Conservation (phyloP, 2,113 vertebrate species). For the Pyxicephalus adspersus region DNA sequence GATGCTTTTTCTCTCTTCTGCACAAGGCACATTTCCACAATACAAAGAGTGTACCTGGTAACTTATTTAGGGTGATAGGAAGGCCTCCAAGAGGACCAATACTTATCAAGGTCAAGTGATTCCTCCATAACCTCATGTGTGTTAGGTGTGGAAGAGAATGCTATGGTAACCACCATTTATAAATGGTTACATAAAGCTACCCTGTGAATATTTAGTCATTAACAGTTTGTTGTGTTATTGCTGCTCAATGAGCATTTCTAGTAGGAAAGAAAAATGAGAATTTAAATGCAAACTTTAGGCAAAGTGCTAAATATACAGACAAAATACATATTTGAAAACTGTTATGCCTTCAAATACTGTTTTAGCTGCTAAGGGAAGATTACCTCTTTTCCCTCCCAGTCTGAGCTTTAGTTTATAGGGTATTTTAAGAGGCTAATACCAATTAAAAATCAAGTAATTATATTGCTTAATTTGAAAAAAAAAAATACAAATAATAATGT, state of each 20-base stretch:
- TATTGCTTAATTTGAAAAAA: no score
- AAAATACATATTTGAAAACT: no score
- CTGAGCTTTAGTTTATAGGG: no score
- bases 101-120: slow-evolving; percentile 34
- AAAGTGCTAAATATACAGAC: no score
- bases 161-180: background rate
- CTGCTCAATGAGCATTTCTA: background rate
- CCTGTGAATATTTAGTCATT: background rate
- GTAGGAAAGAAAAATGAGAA: background rate
- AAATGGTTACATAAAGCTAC: background rate
- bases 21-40: background rate
- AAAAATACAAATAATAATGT: no score
- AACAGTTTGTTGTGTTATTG: background rate
- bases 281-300: background rate
- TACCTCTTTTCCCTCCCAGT: no score
- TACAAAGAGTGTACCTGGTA: slow-evolving; percentile 11
- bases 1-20: background rate
- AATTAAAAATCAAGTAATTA: no score
- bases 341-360: no score
- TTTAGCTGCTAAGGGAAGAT: no score
- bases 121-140: background rate
- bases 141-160: background rate
- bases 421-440: no score
- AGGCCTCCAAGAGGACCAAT: background rate
- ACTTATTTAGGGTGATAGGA: background rate